phyloP scores from a whole-genome alignment of 2,113 vertebrate genomes.

The Embiotoca jacksoni region DNA sequence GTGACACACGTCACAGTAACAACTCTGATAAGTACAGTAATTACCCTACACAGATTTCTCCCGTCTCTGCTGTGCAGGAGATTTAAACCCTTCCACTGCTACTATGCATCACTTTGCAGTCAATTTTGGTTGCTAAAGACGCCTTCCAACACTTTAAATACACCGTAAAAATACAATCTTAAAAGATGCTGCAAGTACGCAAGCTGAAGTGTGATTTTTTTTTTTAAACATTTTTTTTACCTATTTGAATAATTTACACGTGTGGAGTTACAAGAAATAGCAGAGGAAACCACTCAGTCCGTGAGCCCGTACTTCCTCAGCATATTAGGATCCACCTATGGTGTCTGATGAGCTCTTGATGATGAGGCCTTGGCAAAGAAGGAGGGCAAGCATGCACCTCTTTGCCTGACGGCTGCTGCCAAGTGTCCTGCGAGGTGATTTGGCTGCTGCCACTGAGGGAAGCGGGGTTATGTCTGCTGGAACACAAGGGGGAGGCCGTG shows the following conservation, averaged over 20 bases:
- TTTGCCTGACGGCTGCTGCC: conserved; percentile 3
- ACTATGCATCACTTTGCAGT: conserved; percentile 2
- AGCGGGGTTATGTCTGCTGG: conserved; percentile 5
- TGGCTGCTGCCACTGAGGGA: conserved; percentile 17
- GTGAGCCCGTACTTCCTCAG: conserved; percentile 38
- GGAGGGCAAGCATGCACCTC: not conserved
- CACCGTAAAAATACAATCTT: not conserved
- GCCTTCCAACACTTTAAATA: not conserved
- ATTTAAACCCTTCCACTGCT: conserved; percentile 1
- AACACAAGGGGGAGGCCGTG: not conserved
- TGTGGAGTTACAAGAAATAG: conserved; percentile 19
- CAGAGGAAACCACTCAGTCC: conserved; percentile 8
- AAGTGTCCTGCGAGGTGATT: conserved; percentile 16
- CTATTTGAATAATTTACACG: conserved; percentile 34
- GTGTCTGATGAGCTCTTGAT: conserved; percentile 38
- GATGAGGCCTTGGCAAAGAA: conserved; percentile 38
- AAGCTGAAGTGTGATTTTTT: not conserved
- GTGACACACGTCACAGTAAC: conserved; percentile 31
- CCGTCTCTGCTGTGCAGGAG: not conserved
- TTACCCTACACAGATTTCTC: conserved; percentile 20
- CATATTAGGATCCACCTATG: conserved; percentile 37
- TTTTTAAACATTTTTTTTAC: not conserved
- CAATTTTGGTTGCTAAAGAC: not conserved
- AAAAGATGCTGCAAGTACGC: not conserved
- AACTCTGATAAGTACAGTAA: conserved; percentile 28